Evolutionary conservation across 2,113 vertebrate species (phyloP), one percentile per base, ranked within the genome.

Genomic region (Takifugu flavidus): DNA sequence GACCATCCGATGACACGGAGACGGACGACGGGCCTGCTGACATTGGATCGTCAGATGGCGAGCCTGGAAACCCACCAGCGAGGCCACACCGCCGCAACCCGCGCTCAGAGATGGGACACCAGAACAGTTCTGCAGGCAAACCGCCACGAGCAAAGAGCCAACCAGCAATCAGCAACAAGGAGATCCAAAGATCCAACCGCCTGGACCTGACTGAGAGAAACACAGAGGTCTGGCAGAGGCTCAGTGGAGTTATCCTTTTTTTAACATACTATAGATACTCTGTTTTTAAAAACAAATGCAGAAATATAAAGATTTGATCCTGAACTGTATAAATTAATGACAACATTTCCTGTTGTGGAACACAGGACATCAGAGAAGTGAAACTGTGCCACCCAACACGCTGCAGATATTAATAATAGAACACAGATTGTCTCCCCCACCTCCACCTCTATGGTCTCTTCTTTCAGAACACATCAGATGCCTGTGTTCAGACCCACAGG

Each of bases 131-230:
- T 60, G 76, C 44, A 26, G 86, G 75, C 56, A 96, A 90, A 76
- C 74, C 87, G 0, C 71, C 69, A 49, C 88, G 85, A 77, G 94
- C 93, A 0, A 92, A 89, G 77, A 92, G 90, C 75, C 87, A 91
- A 43, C 89, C 90, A 0, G 74, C 87, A 0, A 47, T 66, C 62
- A 85, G 88, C 68, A 90, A 77, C 55, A 90, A 86, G 39, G 88
- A 93, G 56, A 90, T 85, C 66, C 91, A 86, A 59, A 91, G 92
- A 46, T 85, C 92, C 0, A 91, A 93, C 75, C 90, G 92, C 47
- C 85, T 93, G 34, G 94, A 93, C 59, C 93, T 92, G 93, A 89
- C 88, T 3, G 93, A 94, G 75, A 93, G 70, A 46, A 89, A 86
- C 62, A 82, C 76, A 0, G 91, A 94, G 59, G 91, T 87, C 79